phyloP scores from a whole-genome alignment of 1,140 invertebrate species.

The Cotesia typhae region DNA sequence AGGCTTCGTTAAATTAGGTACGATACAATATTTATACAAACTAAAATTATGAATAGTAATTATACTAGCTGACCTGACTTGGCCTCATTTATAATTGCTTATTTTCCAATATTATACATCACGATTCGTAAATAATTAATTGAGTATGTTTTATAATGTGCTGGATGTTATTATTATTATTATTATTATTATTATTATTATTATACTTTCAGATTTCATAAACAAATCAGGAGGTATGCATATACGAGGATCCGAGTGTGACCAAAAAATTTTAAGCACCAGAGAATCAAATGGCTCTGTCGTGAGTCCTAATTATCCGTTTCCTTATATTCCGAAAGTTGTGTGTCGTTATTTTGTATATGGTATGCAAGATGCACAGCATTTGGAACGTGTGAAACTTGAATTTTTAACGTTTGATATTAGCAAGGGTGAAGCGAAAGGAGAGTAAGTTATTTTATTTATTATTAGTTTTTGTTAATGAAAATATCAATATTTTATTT shows the following conservation, averaged over 20 bases:
- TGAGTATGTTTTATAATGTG: not conserved
- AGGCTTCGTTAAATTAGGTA: conserved; percentile 94
- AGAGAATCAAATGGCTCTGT: conserved; percentile 91
- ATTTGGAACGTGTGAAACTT: conserved; percentile 90
- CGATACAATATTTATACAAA: conserved; percentile 46
- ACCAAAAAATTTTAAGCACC: conserved; percentile 94
- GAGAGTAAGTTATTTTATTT: conserved; percentile 69
- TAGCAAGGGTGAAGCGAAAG: conserved; percentile 76
- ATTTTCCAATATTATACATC: conserved; percentile 24
- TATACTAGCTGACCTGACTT: not conserved
- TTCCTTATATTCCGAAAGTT: conserved; percentile 91
- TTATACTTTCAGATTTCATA: conserved; percentile 82
- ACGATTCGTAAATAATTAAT: conserved; percentile 13
- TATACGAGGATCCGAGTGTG: conserved; percentile 95
- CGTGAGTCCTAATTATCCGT: conserved; percentile 95
- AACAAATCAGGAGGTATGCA: conserved; percentile 85
- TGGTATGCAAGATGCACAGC: conserved; percentile 93
- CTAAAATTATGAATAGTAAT: not conserved
- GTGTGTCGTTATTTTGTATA: conserved; percentile 98
- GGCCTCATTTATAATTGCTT: conserved; percentile 1
- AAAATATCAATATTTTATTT: conserved; percentile 1
- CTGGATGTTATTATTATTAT: not conserved
- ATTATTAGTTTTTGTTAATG: not conserved
- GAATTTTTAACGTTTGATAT: conserved; percentile 91
- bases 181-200: conserved; percentile 45